These are phyloP conservation scores for Amyelois transitella DNA, from an alignment of 1,140 invertebrate genomes.

Conservation along the genomic window DNA sequence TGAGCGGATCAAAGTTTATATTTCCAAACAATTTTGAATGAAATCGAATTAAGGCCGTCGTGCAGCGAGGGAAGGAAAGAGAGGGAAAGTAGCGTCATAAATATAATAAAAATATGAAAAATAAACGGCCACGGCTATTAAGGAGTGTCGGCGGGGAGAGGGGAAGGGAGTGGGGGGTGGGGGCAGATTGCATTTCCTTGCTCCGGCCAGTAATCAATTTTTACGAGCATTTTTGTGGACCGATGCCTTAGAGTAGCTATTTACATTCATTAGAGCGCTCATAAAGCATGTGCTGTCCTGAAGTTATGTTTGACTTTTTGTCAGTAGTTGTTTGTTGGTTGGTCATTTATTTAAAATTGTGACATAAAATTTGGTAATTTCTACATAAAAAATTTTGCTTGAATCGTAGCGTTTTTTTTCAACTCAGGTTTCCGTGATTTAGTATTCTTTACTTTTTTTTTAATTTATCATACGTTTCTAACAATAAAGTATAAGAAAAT, in stretches of 20 bases:
- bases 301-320: too few species aligned
- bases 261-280: background rate
- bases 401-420: too few species aligned
- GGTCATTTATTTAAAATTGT: too few species aligned
- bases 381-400: too few species aligned
- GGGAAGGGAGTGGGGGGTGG: constrained; percentile 16
- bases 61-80: background rate
- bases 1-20: background rate
- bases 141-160: constrained; percentile 24
- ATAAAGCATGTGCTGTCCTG: too few species aligned
- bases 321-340: too few species aligned
- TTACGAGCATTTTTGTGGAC: constrained; percentile 65
- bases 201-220: constrained; percentile 69
- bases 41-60: background rate
- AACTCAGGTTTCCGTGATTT: too few species aligned
- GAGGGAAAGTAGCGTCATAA: constrained; percentile 11
- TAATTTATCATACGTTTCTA: too few species aligned
- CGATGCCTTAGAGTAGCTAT: constrained; percentile 13
- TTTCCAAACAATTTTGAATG: background rate
- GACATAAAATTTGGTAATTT: too few species aligned
- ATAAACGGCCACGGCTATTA: constrained; percentile 55
- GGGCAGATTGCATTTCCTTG: constrained; percentile 68
- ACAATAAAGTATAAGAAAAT: too few species aligned
- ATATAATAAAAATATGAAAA: constrained; percentile 53
- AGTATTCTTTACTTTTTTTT: too few species aligned